These are phyloP conservation scores for Xylophagus ater DNA, from an alignment of 2,888 invertebrate genomes.

Conservation along the genomic window DNA sequence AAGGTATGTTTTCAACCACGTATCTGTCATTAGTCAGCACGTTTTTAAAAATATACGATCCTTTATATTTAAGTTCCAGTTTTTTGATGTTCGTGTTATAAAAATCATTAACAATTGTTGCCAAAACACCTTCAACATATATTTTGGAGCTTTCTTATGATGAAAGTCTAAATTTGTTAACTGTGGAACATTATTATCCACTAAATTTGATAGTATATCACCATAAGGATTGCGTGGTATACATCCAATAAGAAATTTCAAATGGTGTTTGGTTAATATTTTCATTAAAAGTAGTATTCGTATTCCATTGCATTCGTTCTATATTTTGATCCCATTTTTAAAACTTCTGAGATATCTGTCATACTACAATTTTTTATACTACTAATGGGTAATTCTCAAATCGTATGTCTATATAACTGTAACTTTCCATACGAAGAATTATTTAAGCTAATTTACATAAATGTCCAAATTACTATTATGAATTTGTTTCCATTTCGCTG, in stretches of 20 bases:
- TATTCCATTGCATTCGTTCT: not conserved
- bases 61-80: conserved; percentile 22
- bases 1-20: conserved; percentile 18
- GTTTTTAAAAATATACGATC: conserved; percentile 22
- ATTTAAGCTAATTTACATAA: too few species aligned
- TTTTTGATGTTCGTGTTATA: too few species aligned
- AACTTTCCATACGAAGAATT: too few species aligned
- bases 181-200: conserved; percentile 7
- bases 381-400: too few species aligned
- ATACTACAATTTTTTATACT: too few species aligned
- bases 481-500: too few species aligned
- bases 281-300: not conserved
- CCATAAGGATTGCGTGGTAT: conserved; percentile 9
- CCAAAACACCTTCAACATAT: conserved; percentile 19
- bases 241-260: conserved; percentile 16
- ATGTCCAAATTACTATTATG: too few species aligned
- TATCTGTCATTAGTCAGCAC: conserved; percentile 22
- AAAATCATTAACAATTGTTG: conserved; percentile 21
- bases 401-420: too few species aligned
- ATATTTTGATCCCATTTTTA: not conserved
- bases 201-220: not conserved
- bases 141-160: conserved; percentile 1
- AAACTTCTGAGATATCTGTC: too few species aligned
- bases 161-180: conserved; percentile 2
- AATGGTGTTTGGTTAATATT: conserved; percentile 11